phyloP scores from a whole-genome alignment of 1,140 invertebrate species.

The Mercenaria mercenaria region DNA sequence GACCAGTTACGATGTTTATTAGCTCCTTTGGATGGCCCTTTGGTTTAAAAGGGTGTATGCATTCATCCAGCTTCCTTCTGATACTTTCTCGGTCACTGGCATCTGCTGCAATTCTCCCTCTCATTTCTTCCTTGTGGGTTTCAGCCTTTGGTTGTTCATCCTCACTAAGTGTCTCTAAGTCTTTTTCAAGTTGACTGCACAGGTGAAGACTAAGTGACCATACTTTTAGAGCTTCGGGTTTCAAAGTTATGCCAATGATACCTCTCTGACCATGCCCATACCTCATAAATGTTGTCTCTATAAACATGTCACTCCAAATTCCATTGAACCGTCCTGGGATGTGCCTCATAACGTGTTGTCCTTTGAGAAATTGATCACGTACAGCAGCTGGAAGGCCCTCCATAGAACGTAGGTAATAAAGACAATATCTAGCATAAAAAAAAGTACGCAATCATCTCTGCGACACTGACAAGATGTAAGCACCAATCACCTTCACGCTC shows the following conservation, averaged over 20 bases:
- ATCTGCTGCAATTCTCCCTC: background rate
- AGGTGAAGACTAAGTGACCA: conserved; percentile 69
- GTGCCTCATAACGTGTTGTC: conserved; percentile 70
- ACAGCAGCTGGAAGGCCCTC: conserved; percentile 57
- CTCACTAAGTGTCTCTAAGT: conserved; percentile 21
- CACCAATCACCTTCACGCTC: conserved; percentile 75
- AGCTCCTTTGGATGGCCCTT: conserved; percentile 12
- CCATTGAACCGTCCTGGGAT: no score
- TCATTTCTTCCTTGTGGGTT: conserved; percentile 54
- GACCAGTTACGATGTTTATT: conserved; percentile 9
- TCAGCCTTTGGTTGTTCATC: background rate
- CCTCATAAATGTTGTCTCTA: conserved; percentile 71
- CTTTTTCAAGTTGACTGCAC: conserved; percentile 21
- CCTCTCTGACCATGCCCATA: conserved; percentile 69
- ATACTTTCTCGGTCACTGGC: background rate
- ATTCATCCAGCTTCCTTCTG: background rate
- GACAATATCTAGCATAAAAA: conserved; percentile 76
- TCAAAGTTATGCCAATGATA: conserved; percentile 66
- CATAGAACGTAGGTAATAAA: conserved; percentile 70
- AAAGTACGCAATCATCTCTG: conserved; percentile 73
- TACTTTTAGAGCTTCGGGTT: conserved; percentile 43
- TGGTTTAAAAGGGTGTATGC: conserved; percentile 30
- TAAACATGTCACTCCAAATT: conserved; percentile 73
- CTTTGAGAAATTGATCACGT: conserved; percentile 51
- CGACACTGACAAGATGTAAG: conserved; percentile 66